phyloP scores from a whole-genome alignment of 2,797 vertebrate species.

The Capromys pilorides region DNA sequence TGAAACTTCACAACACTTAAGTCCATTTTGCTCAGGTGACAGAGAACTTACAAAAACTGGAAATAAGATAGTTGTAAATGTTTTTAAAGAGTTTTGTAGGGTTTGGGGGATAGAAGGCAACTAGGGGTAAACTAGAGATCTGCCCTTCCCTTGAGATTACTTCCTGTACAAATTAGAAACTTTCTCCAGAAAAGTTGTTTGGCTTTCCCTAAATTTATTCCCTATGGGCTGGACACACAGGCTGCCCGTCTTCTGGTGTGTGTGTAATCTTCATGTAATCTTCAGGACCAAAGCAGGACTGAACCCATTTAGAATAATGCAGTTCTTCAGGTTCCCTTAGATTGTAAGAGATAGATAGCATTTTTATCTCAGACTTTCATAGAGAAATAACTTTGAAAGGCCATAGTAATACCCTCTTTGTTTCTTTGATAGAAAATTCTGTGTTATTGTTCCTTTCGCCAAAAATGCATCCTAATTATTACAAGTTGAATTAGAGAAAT shows the following conservation, averaged over 20 bases:
- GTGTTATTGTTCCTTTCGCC: neutral
- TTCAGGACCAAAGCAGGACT: neutral
- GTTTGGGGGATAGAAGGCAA: neutral
- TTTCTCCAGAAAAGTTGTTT: neutral
- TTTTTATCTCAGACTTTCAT: neutral
- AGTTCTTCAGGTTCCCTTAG: neutral
- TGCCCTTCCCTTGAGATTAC: neutral
- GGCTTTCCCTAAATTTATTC: slow-evolving; percentile 8
- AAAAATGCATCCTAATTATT: neutral
- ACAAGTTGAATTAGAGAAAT: neutral
- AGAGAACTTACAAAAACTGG: slow-evolving; percentile 8
- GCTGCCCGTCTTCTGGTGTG: neutral
- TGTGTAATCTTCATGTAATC: neutral
- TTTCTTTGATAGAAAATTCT: neutral
- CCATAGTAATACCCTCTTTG: neutral
- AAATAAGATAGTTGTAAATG: neutral
- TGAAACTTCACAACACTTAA: neutral
- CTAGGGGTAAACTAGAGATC: neutral
- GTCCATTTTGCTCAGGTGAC: neutral
- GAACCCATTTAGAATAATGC: neutral
- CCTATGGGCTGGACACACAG: neutral
- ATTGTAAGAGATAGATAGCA: slow-evolving; percentile 11
- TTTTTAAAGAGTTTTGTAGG: slow-evolving; percentile 14
- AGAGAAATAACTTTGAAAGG: slow-evolving; percentile 50
- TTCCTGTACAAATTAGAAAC: neutral